phyloP scores from a whole-genome alignment of 2,113 vertebrate genomes.

The Perca flavescens region DNA sequence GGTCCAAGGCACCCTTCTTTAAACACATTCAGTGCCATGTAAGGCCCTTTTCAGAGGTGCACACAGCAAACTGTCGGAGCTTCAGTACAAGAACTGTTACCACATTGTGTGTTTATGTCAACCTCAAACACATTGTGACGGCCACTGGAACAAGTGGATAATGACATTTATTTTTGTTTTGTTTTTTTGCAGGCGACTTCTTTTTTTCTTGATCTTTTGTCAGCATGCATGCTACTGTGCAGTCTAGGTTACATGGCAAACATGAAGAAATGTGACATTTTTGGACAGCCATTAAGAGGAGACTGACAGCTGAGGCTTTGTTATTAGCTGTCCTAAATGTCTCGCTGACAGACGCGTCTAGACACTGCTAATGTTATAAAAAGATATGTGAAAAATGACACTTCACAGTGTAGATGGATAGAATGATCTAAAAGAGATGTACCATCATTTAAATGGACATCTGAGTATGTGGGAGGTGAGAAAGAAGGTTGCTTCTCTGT shows the following conservation, averaged over 20 bases:
- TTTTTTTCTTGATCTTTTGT: constrained; percentile 32
- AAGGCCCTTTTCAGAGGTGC: neutral
- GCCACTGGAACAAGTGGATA: neutral
- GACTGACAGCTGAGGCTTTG: constrained; percentile 50
- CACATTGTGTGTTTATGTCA: neutral
- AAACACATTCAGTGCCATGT: neutral
- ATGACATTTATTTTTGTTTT: neutral
- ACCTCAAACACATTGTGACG: neutral
- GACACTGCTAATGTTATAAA: constrained; percentile 41
- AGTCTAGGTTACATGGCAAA: constrained; percentile 21
- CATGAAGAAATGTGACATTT: constrained; percentile 47
- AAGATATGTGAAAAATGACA: neutral
- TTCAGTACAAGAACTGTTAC: neutral
- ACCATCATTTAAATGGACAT: constrained; percentile 1
- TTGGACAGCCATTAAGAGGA: constrained; percentile 60
- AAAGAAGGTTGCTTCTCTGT: neutral
- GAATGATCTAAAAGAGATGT: constrained; percentile 4
- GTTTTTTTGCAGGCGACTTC: constrained; percentile 1
- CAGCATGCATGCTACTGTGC: neutral
- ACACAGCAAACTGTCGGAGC: neutral
- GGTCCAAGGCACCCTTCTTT: neutral
- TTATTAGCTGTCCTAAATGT: constrained; percentile 43
- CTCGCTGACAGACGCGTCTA: constrained; percentile 34
- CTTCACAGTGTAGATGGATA: neutral
- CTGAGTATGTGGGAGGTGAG: constrained; percentile 6